Base-by-base conservation (phyloP, 2,797 vertebrate genomes). In the Hippopotamyrus pictus region DNA sequence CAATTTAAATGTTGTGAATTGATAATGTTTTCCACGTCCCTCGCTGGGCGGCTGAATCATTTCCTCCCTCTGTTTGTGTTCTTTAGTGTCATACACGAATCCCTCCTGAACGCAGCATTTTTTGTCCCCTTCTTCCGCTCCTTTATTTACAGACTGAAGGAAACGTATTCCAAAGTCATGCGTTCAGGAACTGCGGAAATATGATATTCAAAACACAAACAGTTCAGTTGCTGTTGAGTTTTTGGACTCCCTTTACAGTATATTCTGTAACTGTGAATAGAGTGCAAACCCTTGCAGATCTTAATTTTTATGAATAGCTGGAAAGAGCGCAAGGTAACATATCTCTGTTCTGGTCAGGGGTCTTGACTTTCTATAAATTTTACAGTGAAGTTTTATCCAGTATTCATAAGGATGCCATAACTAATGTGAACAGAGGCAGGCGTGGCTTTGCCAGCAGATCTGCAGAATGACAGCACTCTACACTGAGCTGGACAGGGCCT, bases 1-100 rank as follows among this genome's bases (percentile, higher is more conserved):
- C 97, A 97, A 97, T 97, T 97, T 97, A 97, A 97, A 97, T 97
- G 96, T 96, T 96, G 97, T 97, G 97, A 97, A 97, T 97, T 97
- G 96, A 97, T 97, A 97, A 97, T 96, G 96, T 96, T 92, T 96
- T 96, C 95, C 95, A 94, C 89, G 92, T 92, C 94, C 95, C 95
- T 96, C 95, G 95, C 96, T 95, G 95, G 95, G 94, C 95, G 95
- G 94, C 94, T 96, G 95, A 96, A 96, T 96, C 96, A 96, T 96
- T 96, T 94, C 65, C 88, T 62, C 73, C 88, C 88, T 93, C 93
- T 94, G 94, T 94, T 95, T 94, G 90, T 95, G 94, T 95, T 89
- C 96, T 95, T 93, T 92, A 93, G 92, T 92, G 91, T 93, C 93
- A 93, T 95, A 92, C 94, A 59, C 17, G 19, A 89, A 88, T 87